Base-by-base conservation (phyloP, 2,113 vertebrate species). In the Polypterus senegalus region DNA sequence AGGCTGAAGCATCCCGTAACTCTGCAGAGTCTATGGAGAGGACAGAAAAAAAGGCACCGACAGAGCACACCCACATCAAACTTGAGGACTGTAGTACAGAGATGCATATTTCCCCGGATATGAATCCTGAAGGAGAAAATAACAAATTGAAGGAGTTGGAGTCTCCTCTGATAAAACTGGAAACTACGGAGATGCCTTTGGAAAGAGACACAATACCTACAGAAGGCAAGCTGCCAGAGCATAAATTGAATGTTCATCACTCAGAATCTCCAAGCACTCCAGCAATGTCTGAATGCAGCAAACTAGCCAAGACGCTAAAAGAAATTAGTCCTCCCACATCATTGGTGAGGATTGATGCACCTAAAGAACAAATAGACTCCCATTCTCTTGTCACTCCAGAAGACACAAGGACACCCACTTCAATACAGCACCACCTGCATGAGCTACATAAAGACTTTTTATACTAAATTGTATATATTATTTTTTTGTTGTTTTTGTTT, bases 401-500 rank as follows among this genome's bases (percentile, higher is more conserved):
- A 74, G 90, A 93, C 75, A 84, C 83, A 6, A 83, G 86, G 73
- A 86, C 86, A 10, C 78, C 70, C 44, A 65, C 72, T 76, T 80
- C 79, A 61, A 67, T 88, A 59, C 87, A 89, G 74, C 77, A 75
- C 69, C 83, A 72, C 85, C 72, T 83, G 83, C 88, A 88, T 70
- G 90, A 86, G 75, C 83, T 89, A 77, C 87, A 84, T 65, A 83
- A 86, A 71, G 88, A 89, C 69, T 81, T 90, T 89, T 91, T 91
- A 78, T 93, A 88, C 79, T 88, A 62, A 80, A 83, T 84, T 92
- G 88, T 91, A 89, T 73, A 88, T 87, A 92, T 43, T 48, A 69
- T 81, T 88, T 87, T 84, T 81, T 74, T 78, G 77, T 89, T 88
- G 5, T 68, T 72, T 79, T 77, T 75, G 73, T 76, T 65, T 57